Percentiles rank a stretch among this genome's conserved stretches.
These are phyloP conservation scores for Poecilia picta DNA, from an alignment of 2,797 vertebrate species.

Conservation along the genomic window DNA sequence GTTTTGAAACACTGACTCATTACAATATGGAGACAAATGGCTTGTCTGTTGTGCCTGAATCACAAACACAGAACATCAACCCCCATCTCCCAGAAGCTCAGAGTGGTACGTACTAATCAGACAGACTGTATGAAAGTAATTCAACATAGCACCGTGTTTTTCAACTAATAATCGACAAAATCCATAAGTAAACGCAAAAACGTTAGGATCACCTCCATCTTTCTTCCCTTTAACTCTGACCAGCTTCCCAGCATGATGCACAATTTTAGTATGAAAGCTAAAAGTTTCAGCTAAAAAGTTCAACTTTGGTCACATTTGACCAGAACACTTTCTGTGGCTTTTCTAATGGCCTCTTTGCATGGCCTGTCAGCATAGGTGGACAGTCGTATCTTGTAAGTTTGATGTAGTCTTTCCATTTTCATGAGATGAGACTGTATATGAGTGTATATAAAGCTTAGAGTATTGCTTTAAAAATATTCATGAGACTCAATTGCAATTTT, in stretches of 20 bases:
- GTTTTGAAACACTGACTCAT: constrained; percentile 73
- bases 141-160: constrained; percentile 45
- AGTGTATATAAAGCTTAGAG: background rate
- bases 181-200: no score
- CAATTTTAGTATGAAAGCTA: background rate
- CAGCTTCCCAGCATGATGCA: background rate
- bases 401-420: no score
- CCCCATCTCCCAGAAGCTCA: constrained; percentile 35
- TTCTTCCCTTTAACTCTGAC: background rate
- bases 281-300: background rate
- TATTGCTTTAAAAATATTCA: background rate
- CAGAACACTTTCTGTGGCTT: background rate
- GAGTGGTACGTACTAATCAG: constrained; percentile 60
- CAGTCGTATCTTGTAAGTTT: no score
- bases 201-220: background rate
- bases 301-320: background rate
- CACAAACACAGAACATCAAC: constrained; percentile 69
- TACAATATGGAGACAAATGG: constrained; percentile 75
- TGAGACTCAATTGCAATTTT: no score
- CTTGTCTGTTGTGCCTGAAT: constrained; percentile 65
- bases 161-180: constrained; percentile 15
- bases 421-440: background rate
- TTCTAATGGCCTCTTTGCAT: background rate
- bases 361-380: background rate
- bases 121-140: constrained; percentile 43